phyloP scores from a whole-genome alignment of 2,113 vertebrate species.

The Chamaea fasciata region DNA sequence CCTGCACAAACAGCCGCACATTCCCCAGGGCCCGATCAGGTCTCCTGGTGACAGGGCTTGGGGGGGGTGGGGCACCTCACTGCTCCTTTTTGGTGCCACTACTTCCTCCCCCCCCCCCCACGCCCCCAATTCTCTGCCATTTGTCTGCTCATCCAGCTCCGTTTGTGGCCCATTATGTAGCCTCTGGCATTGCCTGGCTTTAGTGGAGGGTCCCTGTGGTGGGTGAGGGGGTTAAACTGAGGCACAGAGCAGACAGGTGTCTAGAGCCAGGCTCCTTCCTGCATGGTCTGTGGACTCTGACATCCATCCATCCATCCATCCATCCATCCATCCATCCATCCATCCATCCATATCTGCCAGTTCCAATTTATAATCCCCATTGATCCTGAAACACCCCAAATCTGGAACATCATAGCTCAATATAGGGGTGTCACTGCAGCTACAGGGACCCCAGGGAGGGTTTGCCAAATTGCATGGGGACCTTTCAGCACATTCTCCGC shows the following conservation, averaged over 20 bases:
- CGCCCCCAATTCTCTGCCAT: too few relatives aligned
- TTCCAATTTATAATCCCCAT: not conserved
- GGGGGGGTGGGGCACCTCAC: fast-evolving
- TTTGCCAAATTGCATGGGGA: fast-evolving
- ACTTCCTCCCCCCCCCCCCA: fast-evolving
- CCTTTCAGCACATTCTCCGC: fast-evolving
- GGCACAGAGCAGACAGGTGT: not conserved
- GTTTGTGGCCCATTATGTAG: fast-evolving
- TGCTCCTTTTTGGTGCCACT: not conserved
- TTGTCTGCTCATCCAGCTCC: not conserved
- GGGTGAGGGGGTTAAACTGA: not conserved
- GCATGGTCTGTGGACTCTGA: too few relatives aligned
- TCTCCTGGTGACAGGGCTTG: not conserved
- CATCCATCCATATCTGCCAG: not conserved
- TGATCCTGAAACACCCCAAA: not conserved
- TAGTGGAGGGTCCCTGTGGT: fast-evolving
- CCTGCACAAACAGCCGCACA: not conserved
- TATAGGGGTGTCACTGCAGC: fast-evolving
- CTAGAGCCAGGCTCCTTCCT: not conserved
- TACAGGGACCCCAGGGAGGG: not conserved
- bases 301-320: not conserved
- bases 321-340: not conserved
- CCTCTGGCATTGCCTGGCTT: fast-evolving
- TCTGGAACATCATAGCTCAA: not conserved
- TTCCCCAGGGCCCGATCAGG: not conserved